Base-by-base conservation (phyloP, 2,113 vertebrate genomes). In the Sprattus sprattus region DNA sequence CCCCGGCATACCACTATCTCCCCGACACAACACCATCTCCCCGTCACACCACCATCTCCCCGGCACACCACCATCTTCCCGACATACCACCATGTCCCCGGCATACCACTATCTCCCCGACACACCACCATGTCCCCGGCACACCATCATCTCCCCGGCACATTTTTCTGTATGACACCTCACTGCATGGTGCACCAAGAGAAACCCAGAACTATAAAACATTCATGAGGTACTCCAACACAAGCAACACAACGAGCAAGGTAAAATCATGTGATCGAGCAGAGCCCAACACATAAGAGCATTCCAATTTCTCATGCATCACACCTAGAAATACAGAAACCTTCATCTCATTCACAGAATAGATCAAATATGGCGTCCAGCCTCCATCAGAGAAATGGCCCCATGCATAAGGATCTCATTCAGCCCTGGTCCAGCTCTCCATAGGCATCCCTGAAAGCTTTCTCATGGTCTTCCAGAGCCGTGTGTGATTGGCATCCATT, bases 401-500 rank as follows among this genome's bases (percentile, higher is more conserved):
- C 13, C 64, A 25, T 71, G 64, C 1, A 13, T 7, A n/a, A n/a
- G 20, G 22, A n/a, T 22, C 57, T 22, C 57, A 2, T 32, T 71
- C 52, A 54, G 52, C n/a, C 64, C 64, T 32, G n/a, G 64, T 71
- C 25, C 64, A 71, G 64, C 64, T 71, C 64, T 71, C 25, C 64
- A 28, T 71, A 71, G 64, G 32, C 64, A 71, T 32, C 64, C 1
- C 64, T 71, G 64, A 71, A 71, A 28, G n/a, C 64, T 71, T 3
- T 1, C 60, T 64, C 1, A 64, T 64, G 25, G 64, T 71, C 25
- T 71, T 71, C 64, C 64, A 28, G 3, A 32, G 64, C 39, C 1
- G 8, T 71, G n/a, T 71, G n/a, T 71, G 64, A 71, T 25, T 71
- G 64, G 64, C 25, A 32, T 9, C 11, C 64, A 28, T 71, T 71